phyloP scores from a whole-genome alignment of 2,888 invertebrate genomes.

The Flexamia atlantica region DNA sequence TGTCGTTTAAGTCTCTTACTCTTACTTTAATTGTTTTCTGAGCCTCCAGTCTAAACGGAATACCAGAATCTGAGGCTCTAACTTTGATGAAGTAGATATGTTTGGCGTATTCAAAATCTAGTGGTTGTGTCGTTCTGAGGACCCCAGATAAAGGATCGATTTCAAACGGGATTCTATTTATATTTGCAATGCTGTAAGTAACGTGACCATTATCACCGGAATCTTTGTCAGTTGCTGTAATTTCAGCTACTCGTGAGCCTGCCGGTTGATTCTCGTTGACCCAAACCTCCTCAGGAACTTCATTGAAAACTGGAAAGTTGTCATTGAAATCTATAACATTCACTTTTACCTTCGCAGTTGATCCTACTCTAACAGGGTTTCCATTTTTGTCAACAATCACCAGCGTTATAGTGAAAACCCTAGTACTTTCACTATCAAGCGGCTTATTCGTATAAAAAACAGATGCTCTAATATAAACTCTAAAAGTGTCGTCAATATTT shows the following conservation, averaged over 20 bases:
- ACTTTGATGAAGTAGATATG: constrained; percentile 88
- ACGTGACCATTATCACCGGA: constrained; percentile 96
- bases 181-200: constrained; percentile 94
- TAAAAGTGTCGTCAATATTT: constrained; percentile 84
- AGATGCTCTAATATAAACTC: constrained; percentile 90
- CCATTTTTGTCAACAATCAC: constrained; percentile 92
- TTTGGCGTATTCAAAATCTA: constrained; percentile 94
- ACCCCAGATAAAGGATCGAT: constrained; percentile 95
- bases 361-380: constrained; percentile 87
- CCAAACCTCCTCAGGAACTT: constrained; percentile 82
- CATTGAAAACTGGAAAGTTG: constrained; percentile 92
- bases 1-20: constrained; percentile 93
- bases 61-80: constrained; percentile 96
- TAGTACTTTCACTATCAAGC: constrained; percentile 90
- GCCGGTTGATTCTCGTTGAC: constrained; percentile 92
- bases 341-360: constrained; percentile 93
- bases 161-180: constrained; percentile 94
- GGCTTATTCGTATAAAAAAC: constrained; percentile 89
- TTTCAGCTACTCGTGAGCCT: constrained; percentile 90
- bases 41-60: constrained; percentile 93
- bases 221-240: constrained; percentile 91
- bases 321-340: constrained; percentile 94
- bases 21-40: constrained; percentile 90
- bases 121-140: constrained; percentile 86
- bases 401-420: constrained; percentile 91